Conservation (phyloP, 1,140 invertebrate genomes). For the Lucilia sericata region DNA sequence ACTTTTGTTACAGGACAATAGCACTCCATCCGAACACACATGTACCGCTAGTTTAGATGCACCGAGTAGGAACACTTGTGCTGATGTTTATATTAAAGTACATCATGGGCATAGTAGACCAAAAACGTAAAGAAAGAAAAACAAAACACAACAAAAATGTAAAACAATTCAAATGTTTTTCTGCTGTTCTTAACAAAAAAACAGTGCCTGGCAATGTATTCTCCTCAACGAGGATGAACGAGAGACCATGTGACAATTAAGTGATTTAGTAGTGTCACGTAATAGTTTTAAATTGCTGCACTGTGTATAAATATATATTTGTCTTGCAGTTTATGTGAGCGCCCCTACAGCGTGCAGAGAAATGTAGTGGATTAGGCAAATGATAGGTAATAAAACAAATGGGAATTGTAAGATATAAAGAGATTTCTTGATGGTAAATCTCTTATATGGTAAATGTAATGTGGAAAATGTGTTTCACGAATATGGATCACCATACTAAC, state of each 20-base stretch:
- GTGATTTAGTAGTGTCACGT: conserved; percentile 40
- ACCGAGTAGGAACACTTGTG: no score
- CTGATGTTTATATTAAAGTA: background rate
- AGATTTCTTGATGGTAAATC: no score
- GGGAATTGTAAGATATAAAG: no score
- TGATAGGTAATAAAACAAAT: no score
- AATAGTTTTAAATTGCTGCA: conserved; percentile 19
- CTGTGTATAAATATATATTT: background rate
- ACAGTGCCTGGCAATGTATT: background rate
- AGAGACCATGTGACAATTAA: conserved; percentile 32
- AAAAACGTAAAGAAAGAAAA: background rate
- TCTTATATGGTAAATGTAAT: no score
- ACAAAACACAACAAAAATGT: background rate
- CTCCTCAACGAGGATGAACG: background rate
- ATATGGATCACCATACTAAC: no score
- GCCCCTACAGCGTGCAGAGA: background rate
- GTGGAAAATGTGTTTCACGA: no score
- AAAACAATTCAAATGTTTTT: conserved; percentile 1
- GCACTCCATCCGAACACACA: background rate
- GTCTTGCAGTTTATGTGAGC: background rate
- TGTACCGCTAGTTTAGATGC: background rate
- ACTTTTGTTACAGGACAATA: conserved; percentile 21
- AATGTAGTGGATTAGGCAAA: no score
- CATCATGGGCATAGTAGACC: background rate
- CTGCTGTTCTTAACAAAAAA: background rate